Evolutionary conservation across 2,797 vertebrate genomes (phyloP).

Genomic region (Periophthalmus magnuspinnatus): DNA sequence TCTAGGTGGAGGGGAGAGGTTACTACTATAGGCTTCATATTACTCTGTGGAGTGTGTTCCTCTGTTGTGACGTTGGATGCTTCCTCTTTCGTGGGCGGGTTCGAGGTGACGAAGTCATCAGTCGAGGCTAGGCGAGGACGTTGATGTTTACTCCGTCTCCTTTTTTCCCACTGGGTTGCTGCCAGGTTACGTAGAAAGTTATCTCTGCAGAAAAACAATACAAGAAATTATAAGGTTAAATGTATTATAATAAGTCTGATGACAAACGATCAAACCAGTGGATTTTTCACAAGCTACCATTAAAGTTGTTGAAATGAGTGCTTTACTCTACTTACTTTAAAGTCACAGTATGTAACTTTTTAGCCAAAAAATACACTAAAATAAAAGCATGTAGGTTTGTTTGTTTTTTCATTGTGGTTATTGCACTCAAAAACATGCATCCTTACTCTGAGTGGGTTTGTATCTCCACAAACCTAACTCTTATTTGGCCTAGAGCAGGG

Average conservation of each 20-base stretch:
- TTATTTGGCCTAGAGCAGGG: no score
- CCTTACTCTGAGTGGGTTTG: no score
- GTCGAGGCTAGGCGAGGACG: constrained; percentile 1
- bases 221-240: background rate
- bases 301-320: no score
- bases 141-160: constrained; percentile 53
- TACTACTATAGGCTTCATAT: background rate
- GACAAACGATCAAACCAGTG: background rate
- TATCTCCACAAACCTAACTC: no score
- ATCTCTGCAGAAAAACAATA: constrained; percentile 74
- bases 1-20: no score
- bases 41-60: constrained; percentile 1
- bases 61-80: rapidly evolving
- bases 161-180: constrained; percentile 85
- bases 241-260: no score
- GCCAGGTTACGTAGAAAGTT: constrained; percentile 87
- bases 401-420: no score
- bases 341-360: no score
- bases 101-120: constrained; percentile 33
- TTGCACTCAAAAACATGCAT: no score
- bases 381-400: no score
- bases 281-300: background rate
- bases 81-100: background rate
- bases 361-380: no score
- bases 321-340: no score